phyloP scores from a whole-genome alignment of 2,797 vertebrate genomes.

The Aulostomus chinensis region DNA sequence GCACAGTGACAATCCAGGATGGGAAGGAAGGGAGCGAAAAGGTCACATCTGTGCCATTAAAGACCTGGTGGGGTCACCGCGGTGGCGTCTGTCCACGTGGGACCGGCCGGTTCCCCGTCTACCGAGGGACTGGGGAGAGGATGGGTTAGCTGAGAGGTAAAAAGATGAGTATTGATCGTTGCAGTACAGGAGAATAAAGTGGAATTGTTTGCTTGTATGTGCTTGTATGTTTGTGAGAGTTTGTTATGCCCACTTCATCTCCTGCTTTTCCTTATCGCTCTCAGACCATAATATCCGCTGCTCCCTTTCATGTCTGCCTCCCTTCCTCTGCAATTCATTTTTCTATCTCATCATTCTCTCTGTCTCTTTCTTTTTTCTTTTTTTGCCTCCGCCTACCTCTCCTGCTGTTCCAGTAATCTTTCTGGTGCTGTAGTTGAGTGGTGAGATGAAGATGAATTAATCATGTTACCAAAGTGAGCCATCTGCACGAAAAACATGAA shows the following conservation, averaged over 20 bases:
- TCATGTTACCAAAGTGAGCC: conserved; percentile 51
- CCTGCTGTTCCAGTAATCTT: conserved; percentile 57
- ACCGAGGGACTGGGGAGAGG: conserved; percentile 7
- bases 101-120: conserved; percentile 39
- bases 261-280: conserved; percentile 27
- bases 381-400: conserved; percentile 35
- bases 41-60: conserved; percentile 53
- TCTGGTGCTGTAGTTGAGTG: conserved; percentile 23
- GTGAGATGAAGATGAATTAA: conserved; percentile 54
- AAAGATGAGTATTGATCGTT: conserved; percentile 60
- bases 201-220: conserved; percentile 46
- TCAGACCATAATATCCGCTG: conserved; percentile 36
- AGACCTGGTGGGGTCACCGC: conserved; percentile 29
- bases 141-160: conserved; percentile 17
- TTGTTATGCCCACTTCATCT: conserved; percentile 34
- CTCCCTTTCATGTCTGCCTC: conserved; percentile 1
- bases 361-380: conserved; percentile 23
- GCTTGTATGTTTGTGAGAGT: conserved; percentile 27
- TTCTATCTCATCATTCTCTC: conserved; percentile 28
- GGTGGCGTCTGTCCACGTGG: conserved; percentile 22
- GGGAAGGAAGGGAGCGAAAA: conserved; percentile 43
- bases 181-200: conserved; percentile 27
- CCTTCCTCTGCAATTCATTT: conserved; percentile 15
- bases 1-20: conserved; percentile 36
- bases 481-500: conserved; percentile 40